Base-by-base conservation (phyloP, 2,888 invertebrate genomes). In the Euplexia lucipara region DNA sequence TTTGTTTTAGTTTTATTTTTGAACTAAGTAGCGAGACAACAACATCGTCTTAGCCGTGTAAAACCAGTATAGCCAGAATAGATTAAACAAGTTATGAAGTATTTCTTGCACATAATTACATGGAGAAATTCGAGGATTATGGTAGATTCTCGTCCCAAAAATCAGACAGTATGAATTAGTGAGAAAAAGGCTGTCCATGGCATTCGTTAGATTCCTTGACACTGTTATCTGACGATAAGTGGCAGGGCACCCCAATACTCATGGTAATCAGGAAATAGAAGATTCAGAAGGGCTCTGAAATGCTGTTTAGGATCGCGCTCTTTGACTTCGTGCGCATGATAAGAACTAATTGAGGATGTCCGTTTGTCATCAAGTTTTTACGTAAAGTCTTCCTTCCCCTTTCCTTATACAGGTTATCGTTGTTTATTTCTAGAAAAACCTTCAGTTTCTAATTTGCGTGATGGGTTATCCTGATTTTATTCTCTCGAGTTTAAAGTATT, bases 251-350 rank as follows among this genome's bases (percentile, higher is more conserved):
- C 34, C 34, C 34, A 51, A 20, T 41, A 45, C 16, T 71, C 8
- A n/a, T n/a, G 20, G 14, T 71, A 52, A 68, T 63, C 9, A 71
- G 39, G 67, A 71, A 62, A 47, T 51, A 30, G 20, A 45, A 39
- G 20, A 62, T 45, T 51, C 16, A 16, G 20, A 51, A 63, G 34
- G 45, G 51, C 37, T 39, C n/a, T 14, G n/a, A 30, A 34, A 60
- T 4, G 6, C 3, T 44, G 9, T 51, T 20, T 26, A 20, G 26
- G 37, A 39, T 34, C 37, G 12, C 35, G 12, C 14, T 18, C 10
- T 1, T 44, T 37, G 32, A 49, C 20, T 16, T 48, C 20, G 14
- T 3, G 18, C 14, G 18, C 14, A 35, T 45, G 16, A 18, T 45
- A 39, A 14, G 12, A 18, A 39, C 20, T 34, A 20, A 59, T 41